Percentiles rank a stretch among this genome's conserved stretches.
phyloP scores from a whole-genome alignment of 2,888 invertebrate species.

The Hyposoter dolosus region DNA sequence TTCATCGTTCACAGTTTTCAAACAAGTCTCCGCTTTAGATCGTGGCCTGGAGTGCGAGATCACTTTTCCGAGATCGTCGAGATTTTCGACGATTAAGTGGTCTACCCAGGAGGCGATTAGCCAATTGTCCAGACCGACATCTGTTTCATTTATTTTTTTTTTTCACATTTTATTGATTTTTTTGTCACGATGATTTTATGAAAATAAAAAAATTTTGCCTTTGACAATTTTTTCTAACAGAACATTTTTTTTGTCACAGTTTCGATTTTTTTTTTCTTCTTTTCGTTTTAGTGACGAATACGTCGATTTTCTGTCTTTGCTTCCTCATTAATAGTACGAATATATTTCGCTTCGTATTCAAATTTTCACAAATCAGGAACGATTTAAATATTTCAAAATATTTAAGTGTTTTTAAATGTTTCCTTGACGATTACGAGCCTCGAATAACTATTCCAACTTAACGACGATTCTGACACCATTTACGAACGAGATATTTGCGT shows the following conservation, averaged over 20 bases:
- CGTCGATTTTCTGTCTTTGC: background rate
- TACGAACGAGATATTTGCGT: background rate
- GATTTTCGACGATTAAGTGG: slow-evolving; percentile 52
- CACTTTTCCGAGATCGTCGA: slow-evolving; percentile 41
- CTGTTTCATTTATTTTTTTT: slow-evolving; percentile 24
- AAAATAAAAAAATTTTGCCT: background rate
- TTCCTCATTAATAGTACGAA: background rate
- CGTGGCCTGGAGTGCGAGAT: slow-evolving; percentile 26
- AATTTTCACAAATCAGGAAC: slow-evolving; percentile 6
- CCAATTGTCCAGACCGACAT: slow-evolving; percentile 23
- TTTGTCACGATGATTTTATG: background rate
- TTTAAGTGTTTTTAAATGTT: slow-evolving; percentile 13
- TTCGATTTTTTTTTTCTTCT: background rate
- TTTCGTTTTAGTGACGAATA: background rate
- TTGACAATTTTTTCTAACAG: background rate
- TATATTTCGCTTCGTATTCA: slow-evolving; percentile 24
- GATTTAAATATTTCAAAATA: slow-evolving; percentile 7
- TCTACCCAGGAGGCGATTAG: slow-evolving; percentile 2
- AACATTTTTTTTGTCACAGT: background rate
- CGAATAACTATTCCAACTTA: slow-evolving; percentile 10
- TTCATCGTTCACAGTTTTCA: slow-evolving; percentile 30
- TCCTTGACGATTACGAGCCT: background rate
- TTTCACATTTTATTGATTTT: background rate
- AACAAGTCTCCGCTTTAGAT: slow-evolving; percentile 30
- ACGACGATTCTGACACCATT: slow-evolving; percentile 19